phyloP scores from a whole-genome alignment of 2,113 vertebrate genomes.

The Alligator mississippiensis region DNA sequence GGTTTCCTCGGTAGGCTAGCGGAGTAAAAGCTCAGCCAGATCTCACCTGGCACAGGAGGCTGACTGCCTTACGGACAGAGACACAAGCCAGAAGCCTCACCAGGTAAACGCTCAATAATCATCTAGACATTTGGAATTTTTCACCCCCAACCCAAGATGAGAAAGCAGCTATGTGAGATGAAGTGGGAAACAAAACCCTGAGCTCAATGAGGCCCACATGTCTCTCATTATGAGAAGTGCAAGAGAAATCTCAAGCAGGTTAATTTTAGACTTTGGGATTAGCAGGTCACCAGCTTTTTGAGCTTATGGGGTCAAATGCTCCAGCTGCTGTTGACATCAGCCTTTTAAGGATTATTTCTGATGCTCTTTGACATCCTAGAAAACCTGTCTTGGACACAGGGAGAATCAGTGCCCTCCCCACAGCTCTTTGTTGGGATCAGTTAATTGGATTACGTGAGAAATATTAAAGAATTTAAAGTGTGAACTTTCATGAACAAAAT shows the following conservation, averaged over 20 bases:
- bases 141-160: not conserved
- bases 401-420: not conserved
- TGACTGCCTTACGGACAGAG: fast-evolving
- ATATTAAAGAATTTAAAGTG: not conserved
- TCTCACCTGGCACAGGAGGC: fast-evolving
- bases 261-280: not conserved
- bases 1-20: not conserved
- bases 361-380: not conserved
- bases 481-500: not conserved
- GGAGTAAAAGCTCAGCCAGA: not conserved
- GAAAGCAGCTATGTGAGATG: not conserved
- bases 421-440: not conserved
- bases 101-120: not conserved
- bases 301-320: not conserved
- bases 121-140: not conserved
- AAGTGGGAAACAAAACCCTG: not conserved
- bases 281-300: not conserved
- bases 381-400: not conserved
- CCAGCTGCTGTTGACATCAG: not conserved
- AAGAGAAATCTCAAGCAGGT: not conserved
- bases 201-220: not conserved
- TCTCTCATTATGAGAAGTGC: not conserved
- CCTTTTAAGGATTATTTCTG: not conserved
- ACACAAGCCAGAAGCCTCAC: not conserved
- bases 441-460: not conserved